Percentiles rank a stretch among this genome's conserved stretches.
These are phyloP conservation scores for Galerucella calmariensis DNA, from an alignment of 2,888 invertebrate species.

Conservation along the genomic window DNA sequence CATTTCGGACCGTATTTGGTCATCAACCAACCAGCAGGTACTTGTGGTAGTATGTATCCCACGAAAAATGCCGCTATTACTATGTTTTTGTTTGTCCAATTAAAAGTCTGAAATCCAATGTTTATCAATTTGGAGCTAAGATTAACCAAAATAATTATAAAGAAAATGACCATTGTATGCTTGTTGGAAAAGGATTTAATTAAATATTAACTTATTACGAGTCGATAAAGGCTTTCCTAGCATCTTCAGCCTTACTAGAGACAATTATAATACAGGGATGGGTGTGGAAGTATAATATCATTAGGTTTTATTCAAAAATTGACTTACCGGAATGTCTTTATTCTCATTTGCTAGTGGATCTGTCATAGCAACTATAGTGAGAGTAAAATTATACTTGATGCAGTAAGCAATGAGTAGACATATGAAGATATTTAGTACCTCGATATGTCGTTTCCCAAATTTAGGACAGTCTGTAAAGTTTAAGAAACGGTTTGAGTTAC, in stretches of 20 bases:
- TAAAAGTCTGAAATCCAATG: conserved; percentile 41
- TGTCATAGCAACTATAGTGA: conserved; percentile 73
- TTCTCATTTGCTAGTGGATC: conserved; percentile 42
- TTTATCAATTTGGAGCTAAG: not conserved
- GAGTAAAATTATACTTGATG: conserved; percentile 74
- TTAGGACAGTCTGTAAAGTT: conserved; percentile 24
- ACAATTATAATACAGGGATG: no score
- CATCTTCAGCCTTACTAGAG: no score
- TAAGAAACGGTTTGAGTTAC: not conserved
- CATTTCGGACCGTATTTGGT: conserved; percentile 79
- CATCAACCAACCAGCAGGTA: conserved; percentile 77
- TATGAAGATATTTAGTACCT: conserved; percentile 70
- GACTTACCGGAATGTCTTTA: conserved; percentile 32
- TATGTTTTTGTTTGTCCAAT: conserved; percentile 68
- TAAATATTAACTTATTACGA: no score
- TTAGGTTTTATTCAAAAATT: not conserved
- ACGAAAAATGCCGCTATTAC: conserved; percentile 81
- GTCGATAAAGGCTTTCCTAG: no score
- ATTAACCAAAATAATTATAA: no score
- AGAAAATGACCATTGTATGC: no score
- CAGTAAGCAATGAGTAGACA: conserved; percentile 71
- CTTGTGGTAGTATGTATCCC: conserved; percentile 81
- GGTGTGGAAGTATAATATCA: not conserved
- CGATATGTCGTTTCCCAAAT: conserved; percentile 72
- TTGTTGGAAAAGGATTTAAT: no score